These are phyloP conservation scores for Erethizon dorsatum DNA, from an alignment of 2,797 vertebrate genomes.

Conservation along the genomic window DNA sequence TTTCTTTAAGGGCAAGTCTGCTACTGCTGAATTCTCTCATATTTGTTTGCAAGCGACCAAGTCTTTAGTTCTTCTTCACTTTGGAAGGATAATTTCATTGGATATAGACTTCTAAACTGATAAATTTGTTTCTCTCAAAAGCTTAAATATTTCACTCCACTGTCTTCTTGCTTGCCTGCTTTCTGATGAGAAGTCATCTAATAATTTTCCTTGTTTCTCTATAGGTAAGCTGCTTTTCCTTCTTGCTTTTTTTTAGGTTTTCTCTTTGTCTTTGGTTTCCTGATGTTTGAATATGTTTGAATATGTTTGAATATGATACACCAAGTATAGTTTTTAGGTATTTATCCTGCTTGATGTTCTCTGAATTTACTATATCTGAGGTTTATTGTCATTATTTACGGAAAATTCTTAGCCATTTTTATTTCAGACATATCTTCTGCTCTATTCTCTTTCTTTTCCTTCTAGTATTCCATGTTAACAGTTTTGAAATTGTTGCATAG, in stretches of 20 bases:
- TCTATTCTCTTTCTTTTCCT: not conserved
- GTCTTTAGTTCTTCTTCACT: not conserved
- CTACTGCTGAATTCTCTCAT: not conserved
- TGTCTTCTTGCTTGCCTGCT: not conserved
- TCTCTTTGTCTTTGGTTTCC: not conserved
- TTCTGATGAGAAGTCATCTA: not conserved
- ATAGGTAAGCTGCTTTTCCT: not conserved
- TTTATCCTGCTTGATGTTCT: not conserved
- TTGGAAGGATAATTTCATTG: not conserved
- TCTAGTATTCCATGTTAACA: not conserved
- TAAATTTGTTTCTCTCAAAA: not conserved
- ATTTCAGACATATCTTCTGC: not conserved
- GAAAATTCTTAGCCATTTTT: not conserved
- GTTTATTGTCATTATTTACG: not conserved
- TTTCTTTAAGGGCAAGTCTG: not conserved
- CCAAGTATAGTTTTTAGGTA: not conserved
- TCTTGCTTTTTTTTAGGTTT: not conserved
- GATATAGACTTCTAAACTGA: conserved; percentile 1
- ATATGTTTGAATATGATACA: not conserved
- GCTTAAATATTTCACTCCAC: not conserved
- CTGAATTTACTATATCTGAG: not conserved
- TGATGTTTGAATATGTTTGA: not conserved
- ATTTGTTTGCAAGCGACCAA: not conserved
- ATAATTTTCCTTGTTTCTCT: not conserved
- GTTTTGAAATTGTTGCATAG: not conserved